These are phyloP conservation scores for Steinernema feltiae DNA, from an alignment of 1,140 invertebrate genomes.

Conservation along the genomic window DNA sequence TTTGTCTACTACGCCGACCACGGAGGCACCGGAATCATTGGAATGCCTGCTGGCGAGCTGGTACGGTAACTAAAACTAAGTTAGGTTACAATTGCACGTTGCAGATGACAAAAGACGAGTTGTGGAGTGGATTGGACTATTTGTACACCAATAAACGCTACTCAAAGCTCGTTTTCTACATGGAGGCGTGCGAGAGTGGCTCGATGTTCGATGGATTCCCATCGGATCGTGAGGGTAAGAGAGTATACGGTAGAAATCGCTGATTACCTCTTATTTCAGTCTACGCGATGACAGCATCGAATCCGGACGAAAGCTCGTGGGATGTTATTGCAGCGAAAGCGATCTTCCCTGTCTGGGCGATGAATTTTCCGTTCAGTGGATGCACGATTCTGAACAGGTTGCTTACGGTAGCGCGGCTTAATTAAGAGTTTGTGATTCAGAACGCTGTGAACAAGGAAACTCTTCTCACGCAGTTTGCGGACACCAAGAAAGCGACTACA, in stretches of 20 bases:
- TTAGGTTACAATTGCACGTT: neutral
- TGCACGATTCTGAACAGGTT: conserved; percentile 67
- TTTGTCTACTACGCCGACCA: conserved; percentile 69
- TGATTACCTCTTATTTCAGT: conserved; percentile 59
- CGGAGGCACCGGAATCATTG: conserved; percentile 65
- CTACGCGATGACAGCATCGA: conserved; percentile 67
- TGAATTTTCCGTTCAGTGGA: conserved; percentile 65
- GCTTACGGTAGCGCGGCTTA: too few relatives aligned
- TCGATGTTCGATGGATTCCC: conserved; percentile 67
- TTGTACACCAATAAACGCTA: conserved; percentile 62
- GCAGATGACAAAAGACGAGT: conserved; percentile 59
- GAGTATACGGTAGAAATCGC: neutral
- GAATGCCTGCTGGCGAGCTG: conserved; percentile 60
- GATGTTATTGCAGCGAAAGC: conserved; percentile 51
- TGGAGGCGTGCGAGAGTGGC: conserved; percentile 68
- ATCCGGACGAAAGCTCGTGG: conserved; percentile 60
- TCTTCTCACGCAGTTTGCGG: conserved; percentile 63
- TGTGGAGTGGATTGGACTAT: conserved; percentile 60
- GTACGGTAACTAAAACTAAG: neutral
- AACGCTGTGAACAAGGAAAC: conserved; percentile 63
- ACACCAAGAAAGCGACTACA: conserved; percentile 64
- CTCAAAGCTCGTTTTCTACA: conserved; percentile 62
- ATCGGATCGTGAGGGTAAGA: conserved; percentile 63
- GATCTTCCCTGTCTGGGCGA: conserved; percentile 53
- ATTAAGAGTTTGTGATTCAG: conserved; percentile 48